These are phyloP conservation scores for Hypomecis atomaria DNA, from an alignment of 2,888 invertebrate species.

Conservation along the genomic window DNA sequence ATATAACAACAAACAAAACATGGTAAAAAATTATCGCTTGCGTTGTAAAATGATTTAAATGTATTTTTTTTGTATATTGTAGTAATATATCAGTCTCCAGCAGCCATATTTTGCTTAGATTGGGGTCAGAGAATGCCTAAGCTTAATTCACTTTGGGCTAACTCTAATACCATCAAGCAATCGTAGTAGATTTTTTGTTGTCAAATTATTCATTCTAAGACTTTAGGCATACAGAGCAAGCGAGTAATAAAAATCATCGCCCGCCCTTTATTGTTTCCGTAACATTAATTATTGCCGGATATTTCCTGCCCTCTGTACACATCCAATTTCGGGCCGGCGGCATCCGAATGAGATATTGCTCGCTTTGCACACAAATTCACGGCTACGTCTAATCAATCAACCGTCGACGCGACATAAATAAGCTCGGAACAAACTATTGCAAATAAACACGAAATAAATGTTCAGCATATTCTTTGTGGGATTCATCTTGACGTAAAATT, in stretches of 20 bases:
- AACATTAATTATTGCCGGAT: constrained; percentile 31
- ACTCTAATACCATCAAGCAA: too few relatives aligned
- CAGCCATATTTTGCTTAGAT: too few relatives aligned
- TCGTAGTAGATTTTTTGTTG: too few relatives aligned
- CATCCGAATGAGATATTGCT: constrained; percentile 36
- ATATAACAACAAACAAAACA: too few relatives aligned
- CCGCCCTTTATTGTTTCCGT: constrained; percentile 29
- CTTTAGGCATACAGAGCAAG: neutral
- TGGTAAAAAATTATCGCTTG: too few relatives aligned
- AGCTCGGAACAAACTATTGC: constrained; percentile 32
- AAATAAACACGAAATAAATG: constrained; percentile 34
- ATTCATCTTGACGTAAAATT: constrained; percentile 19
- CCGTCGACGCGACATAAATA: constrained; percentile 34
- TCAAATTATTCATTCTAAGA: too few relatives aligned
- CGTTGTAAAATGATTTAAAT: too few relatives aligned
- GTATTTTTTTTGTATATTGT: too few relatives aligned
- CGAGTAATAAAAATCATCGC: constrained; percentile 7
- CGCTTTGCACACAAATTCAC: constrained; percentile 37
- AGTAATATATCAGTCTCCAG: too few relatives aligned
- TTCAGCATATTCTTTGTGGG: constrained; percentile 17
- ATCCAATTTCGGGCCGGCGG: constrained; percentile 33
- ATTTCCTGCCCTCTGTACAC: constrained; percentile 35
- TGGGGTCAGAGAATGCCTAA: too few relatives aligned
- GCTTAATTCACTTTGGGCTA: too few relatives aligned
- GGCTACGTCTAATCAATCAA: constrained; percentile 36